phyloP scores from a whole-genome alignment of 2,888 invertebrate genomes.

The Acleris literana region DNA sequence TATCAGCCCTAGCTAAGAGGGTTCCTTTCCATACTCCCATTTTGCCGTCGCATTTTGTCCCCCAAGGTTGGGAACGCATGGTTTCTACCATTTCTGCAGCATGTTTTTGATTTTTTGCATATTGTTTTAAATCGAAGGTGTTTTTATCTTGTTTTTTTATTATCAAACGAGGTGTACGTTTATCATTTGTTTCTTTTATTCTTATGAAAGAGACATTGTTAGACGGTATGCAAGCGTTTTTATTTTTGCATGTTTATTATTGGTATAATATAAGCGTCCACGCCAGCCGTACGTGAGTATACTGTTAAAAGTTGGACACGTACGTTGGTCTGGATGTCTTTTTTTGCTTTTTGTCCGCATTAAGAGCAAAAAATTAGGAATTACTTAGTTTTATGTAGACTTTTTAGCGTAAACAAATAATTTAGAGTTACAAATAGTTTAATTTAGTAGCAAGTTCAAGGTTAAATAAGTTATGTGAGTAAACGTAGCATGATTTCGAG shows the following conservation, averaged over 20 bases:
- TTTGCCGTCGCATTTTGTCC: constrained; percentile 81
- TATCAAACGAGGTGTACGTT: background rate
- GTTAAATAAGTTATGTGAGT: too few relatives aligned
- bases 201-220: background rate
- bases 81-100: constrained; percentile 38
- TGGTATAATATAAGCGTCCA: background rate
- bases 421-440: too few relatives aligned
- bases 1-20: constrained; percentile 76
- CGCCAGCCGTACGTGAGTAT: background rate
- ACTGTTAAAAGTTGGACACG: background rate
- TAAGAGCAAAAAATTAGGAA: constrained; percentile 30
- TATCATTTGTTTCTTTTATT: background rate
- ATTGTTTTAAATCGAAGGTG: constrained; percentile 1
- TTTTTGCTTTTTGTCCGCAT: constrained; percentile 34
- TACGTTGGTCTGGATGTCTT: constrained; percentile 10
- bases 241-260: constrained; percentile 20
- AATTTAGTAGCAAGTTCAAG: too few relatives aligned
- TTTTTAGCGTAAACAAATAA: too few relatives aligned
- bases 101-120: constrained; percentile 36
- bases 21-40: constrained; percentile 73
- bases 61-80: constrained; percentile 77
- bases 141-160: too few relatives aligned
- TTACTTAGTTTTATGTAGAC: background rate
- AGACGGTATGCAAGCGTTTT: background rate
- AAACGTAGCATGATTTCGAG: too few relatives aligned